Evolutionary conservation across 2,113 vertebrate genomes (phyloP), one percentile per base, ranked within the genome.

Genomic region (Phyllostomus hastatus): DNA sequence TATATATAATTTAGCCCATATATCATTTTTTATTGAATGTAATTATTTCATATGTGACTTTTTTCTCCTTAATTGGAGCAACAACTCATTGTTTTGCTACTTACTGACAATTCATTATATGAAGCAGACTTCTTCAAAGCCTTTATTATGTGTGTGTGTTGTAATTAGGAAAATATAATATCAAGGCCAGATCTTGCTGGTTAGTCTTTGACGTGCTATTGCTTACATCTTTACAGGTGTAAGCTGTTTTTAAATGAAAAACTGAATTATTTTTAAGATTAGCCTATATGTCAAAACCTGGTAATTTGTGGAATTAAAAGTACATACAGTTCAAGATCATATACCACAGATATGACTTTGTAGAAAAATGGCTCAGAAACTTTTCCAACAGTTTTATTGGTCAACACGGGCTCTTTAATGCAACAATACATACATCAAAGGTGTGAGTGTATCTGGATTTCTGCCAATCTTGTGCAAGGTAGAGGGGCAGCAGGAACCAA

Each of bases 241-340:
- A 33, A 92, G 17, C 26, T 85, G 20, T 67, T 94, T 94, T 64
- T 89, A 90, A 95, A 73, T 35, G 43, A 83, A 52, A 89, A 43
- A 43, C 19, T 75, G 33, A 84, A 75, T 35, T 83, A 3, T 48
- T 69, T 79, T 75, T 78, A 52, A 96, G 35, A 5, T 73, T 86
- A 91, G 33, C 6, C 2, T 73, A 4, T 3, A 66, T 90, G 75
- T 91, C 22, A 61, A 89, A 89, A 80, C 35, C 35, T 61, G 31
- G 6, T 19, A 84, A 48, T 80, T 83, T 22, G 6, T 20, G 75
- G 31, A 67, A n/a, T 54, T 7, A 14, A 89, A 84, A 43, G 11
- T 67, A 11, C 15, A 85, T 24, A 31, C 1, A 83, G 22, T 79
- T 69, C 75, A 83, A 83, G 31, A 46, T 59, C 28, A 80, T 83